Evolutionary conservation across 2,888 invertebrate genomes (phyloP), one percentile per base, ranked within the genome.

Genomic region (Apodemia duryi): DNA sequence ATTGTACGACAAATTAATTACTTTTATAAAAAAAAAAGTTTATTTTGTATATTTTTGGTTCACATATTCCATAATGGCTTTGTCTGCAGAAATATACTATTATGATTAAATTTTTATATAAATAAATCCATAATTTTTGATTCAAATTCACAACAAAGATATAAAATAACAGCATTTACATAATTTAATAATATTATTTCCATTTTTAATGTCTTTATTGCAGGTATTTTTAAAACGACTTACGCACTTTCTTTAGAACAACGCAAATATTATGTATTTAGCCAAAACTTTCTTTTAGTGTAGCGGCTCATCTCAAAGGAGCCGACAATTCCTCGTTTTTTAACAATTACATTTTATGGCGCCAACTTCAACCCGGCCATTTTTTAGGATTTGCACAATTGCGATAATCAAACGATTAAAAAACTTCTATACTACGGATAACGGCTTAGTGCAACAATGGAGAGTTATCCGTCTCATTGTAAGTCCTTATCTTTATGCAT

Each of bases 261-360:
- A 32, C 32, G 57, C 32, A 13, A 57, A 57, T 57, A 21, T 21
- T 21, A 57, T 84, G 83, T 85, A 86, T 66, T 43, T 70, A 80
- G 86, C 89, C 84, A 84, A 87, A 88, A 86, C 82, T 88, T 86
- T 88, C 84, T 81, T 80, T 75, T 71, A 69, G 72, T 69, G 67
- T 79, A 74, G 69, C 71, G 74, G 76, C 71, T 77, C 78, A 75
- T 77, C 73, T 70, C 78, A 88, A 86, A 87, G 77, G 72, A 65
- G 73, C 88, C 88, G 86, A 81, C 78, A 75, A 81, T 88, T 75
- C 88, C 81, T 88, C 80, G 83, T 76, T 66, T 70, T 72, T 75
- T 74, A 67, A 73, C 71, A 84, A 86, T 82, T 77, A 71, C 63
- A 71, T 76, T 73, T 87, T 85, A 84, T 79, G 77, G 70, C 70